Conservation (phyloP, 2,113 vertebrate species). For the Crotalus helleri region DNA sequence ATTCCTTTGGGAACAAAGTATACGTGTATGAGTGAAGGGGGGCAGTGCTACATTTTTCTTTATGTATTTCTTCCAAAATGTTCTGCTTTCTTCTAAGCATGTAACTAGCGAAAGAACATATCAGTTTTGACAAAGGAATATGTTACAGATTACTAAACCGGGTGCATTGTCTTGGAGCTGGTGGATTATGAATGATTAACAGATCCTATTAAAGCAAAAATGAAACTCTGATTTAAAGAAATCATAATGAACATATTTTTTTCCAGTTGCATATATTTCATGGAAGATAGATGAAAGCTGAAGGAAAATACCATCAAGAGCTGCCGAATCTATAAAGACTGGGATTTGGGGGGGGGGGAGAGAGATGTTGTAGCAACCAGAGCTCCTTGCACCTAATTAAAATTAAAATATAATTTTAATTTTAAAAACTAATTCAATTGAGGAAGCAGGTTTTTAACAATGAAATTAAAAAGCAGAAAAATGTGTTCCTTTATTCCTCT, state of each 20-base stretch:
- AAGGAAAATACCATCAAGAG: background rate
- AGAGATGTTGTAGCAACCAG: background rate
- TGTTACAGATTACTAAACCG: background rate
- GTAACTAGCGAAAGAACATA: background rate
- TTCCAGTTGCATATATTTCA: background rate
- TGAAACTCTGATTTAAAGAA: background rate
- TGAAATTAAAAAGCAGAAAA: background rate
- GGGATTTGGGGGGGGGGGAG: background rate
- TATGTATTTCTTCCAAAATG: background rate
- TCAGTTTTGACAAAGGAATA: background rate
- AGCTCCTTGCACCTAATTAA: background rate
- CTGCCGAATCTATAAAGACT: background rate
- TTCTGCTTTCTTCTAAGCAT: background rate
- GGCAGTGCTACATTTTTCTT: background rate
- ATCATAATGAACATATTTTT: background rate
- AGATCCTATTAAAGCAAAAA: background rate
- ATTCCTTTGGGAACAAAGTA: background rate
- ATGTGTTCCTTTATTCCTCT: background rate
- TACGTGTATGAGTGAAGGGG: background rate
- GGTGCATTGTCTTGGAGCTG: background rate
- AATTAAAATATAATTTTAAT: background rate
- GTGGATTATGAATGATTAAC: background rate
- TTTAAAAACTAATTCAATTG: background rate
- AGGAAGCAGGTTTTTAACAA: background rate
- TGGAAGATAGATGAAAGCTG: background rate